Conservation (phyloP, 2,113 vertebrate species). For the Tapirus terrestris region DNA sequence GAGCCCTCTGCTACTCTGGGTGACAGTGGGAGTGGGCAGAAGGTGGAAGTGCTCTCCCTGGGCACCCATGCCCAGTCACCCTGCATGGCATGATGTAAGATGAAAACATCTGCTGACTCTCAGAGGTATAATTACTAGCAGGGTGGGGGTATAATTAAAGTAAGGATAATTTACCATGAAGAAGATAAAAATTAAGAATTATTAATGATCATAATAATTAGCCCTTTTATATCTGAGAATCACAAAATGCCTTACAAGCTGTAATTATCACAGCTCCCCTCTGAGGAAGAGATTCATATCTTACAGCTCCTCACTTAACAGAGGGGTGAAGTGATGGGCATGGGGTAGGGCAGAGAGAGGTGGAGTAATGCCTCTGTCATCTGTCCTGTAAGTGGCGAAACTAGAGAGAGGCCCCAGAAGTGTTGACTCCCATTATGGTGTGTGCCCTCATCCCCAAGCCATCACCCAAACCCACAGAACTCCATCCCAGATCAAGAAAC, state of each 20-base stretch:
- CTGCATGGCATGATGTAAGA: slow-evolving; percentile 64
- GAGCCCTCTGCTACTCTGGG: neutral
- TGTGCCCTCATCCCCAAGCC: neutral
- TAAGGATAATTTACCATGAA: slow-evolving; percentile 76
- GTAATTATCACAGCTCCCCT: slow-evolving; percentile 76
- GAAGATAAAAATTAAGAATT: slow-evolving; percentile 84
- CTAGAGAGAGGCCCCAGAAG: slow-evolving; percentile 50
- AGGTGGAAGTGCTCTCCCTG: neutral
- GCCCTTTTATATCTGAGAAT: slow-evolving; percentile 76
- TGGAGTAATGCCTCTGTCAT: slow-evolving; percentile 34
- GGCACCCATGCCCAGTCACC: slow-evolving; percentile 15
- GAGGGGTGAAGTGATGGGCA: slow-evolving; percentile 64
- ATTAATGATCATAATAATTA: slow-evolving; percentile 80
- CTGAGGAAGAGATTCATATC: slow-evolving; percentile 76
- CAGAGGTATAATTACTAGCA: slow-evolving; percentile 74
- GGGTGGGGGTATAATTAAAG: slow-evolving; percentile 80
- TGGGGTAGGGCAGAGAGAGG: neutral
- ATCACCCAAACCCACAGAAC: neutral
- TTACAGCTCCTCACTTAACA: slow-evolving; percentile 51
- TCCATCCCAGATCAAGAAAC: neutral
- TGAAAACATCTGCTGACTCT: slow-evolving; percentile 80
- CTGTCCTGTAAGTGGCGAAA: slow-evolving; percentile 42
- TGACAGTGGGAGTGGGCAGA: neutral
- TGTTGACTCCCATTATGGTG: neutral
- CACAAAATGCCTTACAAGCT: slow-evolving; percentile 79